Conservation (phyloP, 2,888 invertebrate genomes). For the Ctena decussata region DNA sequence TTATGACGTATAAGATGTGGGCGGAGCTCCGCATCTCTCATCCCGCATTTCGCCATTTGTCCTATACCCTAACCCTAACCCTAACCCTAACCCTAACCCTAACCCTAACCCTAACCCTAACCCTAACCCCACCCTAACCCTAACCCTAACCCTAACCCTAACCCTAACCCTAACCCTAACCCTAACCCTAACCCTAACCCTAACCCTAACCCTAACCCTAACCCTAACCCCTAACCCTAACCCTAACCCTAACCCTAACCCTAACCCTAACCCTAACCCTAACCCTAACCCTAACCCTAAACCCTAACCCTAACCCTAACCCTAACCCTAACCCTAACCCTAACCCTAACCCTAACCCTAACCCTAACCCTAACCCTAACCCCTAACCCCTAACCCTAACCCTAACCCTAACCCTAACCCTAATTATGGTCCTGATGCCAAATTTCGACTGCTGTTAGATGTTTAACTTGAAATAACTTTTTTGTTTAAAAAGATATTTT, state of each 20-base stretch:
- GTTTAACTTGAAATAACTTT: too few relatives aligned
- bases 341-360: conserved; percentile 49
- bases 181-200: conserved; percentile 34
- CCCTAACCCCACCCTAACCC: conserved; percentile 41
- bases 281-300: conserved; percentile 50
- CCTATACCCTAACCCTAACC: neutral
- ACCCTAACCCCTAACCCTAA: neutral
- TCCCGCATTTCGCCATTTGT: too few relatives aligned
- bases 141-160: conserved; percentile 4
- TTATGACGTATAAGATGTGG: too few relatives aligned
- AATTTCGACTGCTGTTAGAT: too few relatives aligned
- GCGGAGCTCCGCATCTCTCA: too few relatives aligned
- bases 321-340: conserved; percentile 46
- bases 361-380: conserved; percentile 32
- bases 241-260: neutral
- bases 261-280: conserved; percentile 45
- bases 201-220: conserved; percentile 38
- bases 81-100: neutral
- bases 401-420: conserved; percentile 43
- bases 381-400: conserved; percentile 31
- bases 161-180: neutral
- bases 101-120: conserved; percentile 16
- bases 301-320: conserved; percentile 64
- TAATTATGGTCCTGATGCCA: conserved; percentile 47
- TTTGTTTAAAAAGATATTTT: too few relatives aligned